Conservation (phyloP, 2,797 vertebrate genomes). For the Crenichthys baileyi region DNA sequence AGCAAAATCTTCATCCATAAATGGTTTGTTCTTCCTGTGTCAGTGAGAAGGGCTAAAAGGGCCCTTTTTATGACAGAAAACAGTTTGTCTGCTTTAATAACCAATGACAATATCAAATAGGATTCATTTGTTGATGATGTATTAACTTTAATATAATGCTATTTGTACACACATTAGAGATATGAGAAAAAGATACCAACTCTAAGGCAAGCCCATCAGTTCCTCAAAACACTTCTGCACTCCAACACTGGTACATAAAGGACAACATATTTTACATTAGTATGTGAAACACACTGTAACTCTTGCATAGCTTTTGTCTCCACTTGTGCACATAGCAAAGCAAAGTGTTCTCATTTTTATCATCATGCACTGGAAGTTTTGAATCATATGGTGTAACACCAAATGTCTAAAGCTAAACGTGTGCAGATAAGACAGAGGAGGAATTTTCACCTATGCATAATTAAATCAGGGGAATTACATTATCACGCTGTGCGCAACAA, state of each 20-base stretch:
- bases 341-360: conserved; percentile 55
- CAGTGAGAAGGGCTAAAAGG: background rate
- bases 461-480: conserved; percentile 47
- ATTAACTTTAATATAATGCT: conserved; percentile 3
- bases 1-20: background rate
- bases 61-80: background rate
- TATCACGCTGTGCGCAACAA: conserved; percentile 28
- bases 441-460: conserved; percentile 44
- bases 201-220: conserved; percentile 55
- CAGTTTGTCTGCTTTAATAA: background rate
- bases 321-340: conserved; percentile 33
- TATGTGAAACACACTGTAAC: conserved; percentile 50
- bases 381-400: conserved; percentile 46
- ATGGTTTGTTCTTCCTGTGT: background rate
- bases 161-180: background rate
- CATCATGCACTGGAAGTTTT: conserved; percentile 49
- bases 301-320: conserved; percentile 26
- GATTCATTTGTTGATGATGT: background rate
- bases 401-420: conserved; percentile 36
- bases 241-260: conserved; percentile 56
- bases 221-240: conserved; percentile 34
- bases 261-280: conserved; percentile 56
- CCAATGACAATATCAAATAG: background rate
- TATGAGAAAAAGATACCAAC: conserved; percentile 10
- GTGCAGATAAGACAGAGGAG: conserved; percentile 38